Base-by-base conservation (phyloP, 2,888 invertebrate species). In the Chymomyza caudatula region DNA sequence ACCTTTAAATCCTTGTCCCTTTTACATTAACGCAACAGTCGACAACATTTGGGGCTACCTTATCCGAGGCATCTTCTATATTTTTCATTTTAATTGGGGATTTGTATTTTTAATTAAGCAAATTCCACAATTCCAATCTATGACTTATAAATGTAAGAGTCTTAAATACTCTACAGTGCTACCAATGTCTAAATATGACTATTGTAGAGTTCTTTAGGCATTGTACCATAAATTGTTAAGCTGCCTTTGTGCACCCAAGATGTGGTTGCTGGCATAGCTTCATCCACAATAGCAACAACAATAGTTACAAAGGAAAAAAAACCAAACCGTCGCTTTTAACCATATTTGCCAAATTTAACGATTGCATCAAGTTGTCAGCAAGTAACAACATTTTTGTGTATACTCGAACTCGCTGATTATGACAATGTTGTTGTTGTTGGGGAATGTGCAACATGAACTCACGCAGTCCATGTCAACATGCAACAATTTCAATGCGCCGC, bases 341-440 rank as follows among this genome's bases (percentile, higher is more conserved):
- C 82, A 84, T 82, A 86, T 82, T 86, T 86, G 86, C 81, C 82
- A 74, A 84, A 86, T 81, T 76, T 84, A 82, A 84, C 82, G 85
- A 82, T 85, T 83, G 84, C 80, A 76, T 85, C 71, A 65, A 60
- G 58, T 17, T 42, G 51, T 37, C 42, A 17, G 6, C 20, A 8
- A 64, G 22, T 57, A 8, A 44, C 22, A n/a, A 65, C 62, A 77
- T 74, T 65, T 66, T 51, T 69, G 61, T 56, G 65, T 61, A 57
- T 42, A 54, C 61, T 64, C 62, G 68, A 63, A 65, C 63, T 51
- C 60, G 29, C 37, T 67, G 66, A 64, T 82, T 85, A 78, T 84
- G 78, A 78, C 85, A 84, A 69, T 75, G 67, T 47, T 54, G 54
- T 53, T 71, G 44, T 55, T 63, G 4, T 37, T 58, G 49, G 54